These are phyloP conservation scores for Acronicta aceris DNA, from an alignment of 2,888 invertebrate species.

Conservation along the genomic window DNA sequence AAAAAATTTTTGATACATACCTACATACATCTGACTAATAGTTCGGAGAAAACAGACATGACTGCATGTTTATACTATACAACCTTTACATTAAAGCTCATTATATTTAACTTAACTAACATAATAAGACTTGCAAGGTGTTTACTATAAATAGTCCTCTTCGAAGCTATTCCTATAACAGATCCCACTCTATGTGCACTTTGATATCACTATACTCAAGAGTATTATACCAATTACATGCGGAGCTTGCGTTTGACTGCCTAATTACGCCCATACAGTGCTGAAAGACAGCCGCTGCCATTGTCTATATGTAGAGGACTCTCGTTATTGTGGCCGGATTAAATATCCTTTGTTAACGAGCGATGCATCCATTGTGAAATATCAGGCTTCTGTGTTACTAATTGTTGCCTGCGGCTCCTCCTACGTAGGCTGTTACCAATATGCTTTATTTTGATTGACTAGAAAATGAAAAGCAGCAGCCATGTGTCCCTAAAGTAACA, in stretches of 20 bases:
- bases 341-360: constrained; percentile 1
- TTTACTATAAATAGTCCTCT: constrained; percentile 4
- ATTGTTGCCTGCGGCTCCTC: not conserved
- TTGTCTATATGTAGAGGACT: constrained; percentile 56
- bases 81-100: not conserved
- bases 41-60: too few relatives aligned
- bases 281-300: constrained; percentile 58
- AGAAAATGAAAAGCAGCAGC: too few relatives aligned
- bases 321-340: constrained; percentile 37
- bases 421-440: not conserved
- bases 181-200: constrained; percentile 2
- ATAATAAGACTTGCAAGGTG: not conserved
- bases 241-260: constrained; percentile 66
- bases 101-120: too few relatives aligned
- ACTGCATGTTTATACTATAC: not conserved
- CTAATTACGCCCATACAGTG: constrained; percentile 68
- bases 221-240: constrained; percentile 37
- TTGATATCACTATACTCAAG: constrained; percentile 15
- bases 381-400: not conserved
- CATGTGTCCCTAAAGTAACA: too few relatives aligned
- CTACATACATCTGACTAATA: too few relatives aligned
- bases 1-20: too few relatives aligned
- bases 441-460: too few relatives aligned
- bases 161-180: constrained; percentile 15
- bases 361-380: not conserved